Percentiles rank a stretch among this genome's conserved stretches.
Conservation (phyloP, 1,140 invertebrate species). For the Coenobita brevimanus region DNA sequence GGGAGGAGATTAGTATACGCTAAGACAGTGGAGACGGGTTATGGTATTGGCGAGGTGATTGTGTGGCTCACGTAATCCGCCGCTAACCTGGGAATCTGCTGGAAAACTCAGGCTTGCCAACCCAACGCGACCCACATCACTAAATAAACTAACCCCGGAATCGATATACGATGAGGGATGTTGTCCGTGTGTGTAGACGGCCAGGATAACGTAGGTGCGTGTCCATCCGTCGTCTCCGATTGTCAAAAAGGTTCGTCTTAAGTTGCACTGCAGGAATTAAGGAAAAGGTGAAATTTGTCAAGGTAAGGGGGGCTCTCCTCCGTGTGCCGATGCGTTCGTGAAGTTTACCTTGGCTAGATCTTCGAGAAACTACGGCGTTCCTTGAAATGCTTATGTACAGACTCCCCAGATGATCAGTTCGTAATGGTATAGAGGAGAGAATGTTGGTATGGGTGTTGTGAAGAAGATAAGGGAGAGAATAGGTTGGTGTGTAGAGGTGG, state of each 20-base stretch:
- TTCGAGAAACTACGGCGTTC: neutral
- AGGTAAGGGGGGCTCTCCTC: conserved; percentile 26
- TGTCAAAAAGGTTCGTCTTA: neutral
- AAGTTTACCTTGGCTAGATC: neutral
- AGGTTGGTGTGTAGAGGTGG: too few relatives aligned
- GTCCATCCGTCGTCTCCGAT: neutral
- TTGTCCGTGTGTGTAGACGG: too few relatives aligned
- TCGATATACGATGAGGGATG: neutral
- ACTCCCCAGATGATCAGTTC: neutral
- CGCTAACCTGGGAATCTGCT: conserved; percentile 48
- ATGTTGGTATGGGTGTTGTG: neutral
- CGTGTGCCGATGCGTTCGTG: conserved; percentile 38
- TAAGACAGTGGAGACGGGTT: too few relatives aligned
- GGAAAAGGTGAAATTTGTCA: conserved; percentile 43
- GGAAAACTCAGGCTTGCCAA: conserved; percentile 37
- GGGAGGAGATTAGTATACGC: too few relatives aligned
- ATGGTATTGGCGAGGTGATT: conserved; percentile 13
- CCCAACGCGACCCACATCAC: neutral
- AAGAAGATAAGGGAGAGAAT: too few relatives aligned
- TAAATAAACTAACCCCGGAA: conserved; percentile 22
- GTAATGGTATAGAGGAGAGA: neutral
- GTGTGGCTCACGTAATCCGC: conserved; percentile 42
- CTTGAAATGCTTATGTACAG: too few relatives aligned
- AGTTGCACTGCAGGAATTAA: neutral
- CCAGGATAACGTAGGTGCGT: too few relatives aligned